Evolutionary conservation across 2,113 vertebrate genomes (phyloP).

Genomic region (Todiramphus saurophagus): DNA sequence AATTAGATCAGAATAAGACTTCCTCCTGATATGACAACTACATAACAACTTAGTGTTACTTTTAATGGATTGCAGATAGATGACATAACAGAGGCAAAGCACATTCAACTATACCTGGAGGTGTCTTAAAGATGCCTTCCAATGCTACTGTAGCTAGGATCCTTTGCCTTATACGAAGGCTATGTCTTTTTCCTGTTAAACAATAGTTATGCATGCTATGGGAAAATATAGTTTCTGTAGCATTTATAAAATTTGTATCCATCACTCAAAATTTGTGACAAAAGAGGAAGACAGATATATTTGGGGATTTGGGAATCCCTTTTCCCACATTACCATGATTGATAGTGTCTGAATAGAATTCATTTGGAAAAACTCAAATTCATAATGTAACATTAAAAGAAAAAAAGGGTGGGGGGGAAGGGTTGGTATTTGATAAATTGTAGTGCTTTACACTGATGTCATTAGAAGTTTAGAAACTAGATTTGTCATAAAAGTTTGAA

Average conservation of each 20-base stretch:
- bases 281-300: background rate
- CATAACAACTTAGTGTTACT: constrained; percentile 24
- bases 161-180: background rate
- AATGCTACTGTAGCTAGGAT: background rate
- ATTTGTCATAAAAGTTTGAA: background rate
- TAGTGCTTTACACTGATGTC: background rate
- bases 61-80: constrained; percentile 29
- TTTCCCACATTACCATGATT: background rate
- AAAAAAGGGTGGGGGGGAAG: too few species aligned
- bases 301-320: background rate
- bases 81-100: background rate
- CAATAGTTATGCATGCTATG: background rate
- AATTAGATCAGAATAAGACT: constrained; percentile 48
- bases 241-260: background rate
- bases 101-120: background rate
- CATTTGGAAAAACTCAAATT: background rate
- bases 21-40: constrained; percentile 22
- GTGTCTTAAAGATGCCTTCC: background rate
- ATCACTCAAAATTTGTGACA: background rate
- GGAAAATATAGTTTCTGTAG: background rate
- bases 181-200: background rate
- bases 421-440: background rate
- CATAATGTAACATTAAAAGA: background rate
- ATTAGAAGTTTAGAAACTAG: background rate
- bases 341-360: background rate